A percentile compares a stretch with the other conserved stretches of the same genome.
phyloP scores from a whole-genome alignment of 1,140 invertebrate genomes.

The Drosophila neocordata region DNA sequence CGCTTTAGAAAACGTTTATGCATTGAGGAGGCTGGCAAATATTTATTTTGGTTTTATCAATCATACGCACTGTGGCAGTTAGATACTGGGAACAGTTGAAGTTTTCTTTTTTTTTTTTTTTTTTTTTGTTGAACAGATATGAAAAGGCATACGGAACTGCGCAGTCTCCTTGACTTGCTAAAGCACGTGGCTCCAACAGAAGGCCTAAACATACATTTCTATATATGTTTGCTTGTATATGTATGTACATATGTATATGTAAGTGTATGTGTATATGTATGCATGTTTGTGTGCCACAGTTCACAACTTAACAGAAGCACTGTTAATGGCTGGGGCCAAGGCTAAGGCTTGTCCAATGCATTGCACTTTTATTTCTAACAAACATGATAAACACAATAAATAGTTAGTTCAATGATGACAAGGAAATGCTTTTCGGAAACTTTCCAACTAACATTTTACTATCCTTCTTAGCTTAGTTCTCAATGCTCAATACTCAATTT shows the following conservation, averaged over 20 bases:
- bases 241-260: background rate
- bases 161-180: constrained; percentile 61
- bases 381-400: constrained; percentile 18
- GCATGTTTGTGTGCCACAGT: background rate
- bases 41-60: constrained; percentile 81
- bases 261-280: background rate
- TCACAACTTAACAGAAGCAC: constrained; percentile 19
- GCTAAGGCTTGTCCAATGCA: constrained; percentile 66
- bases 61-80: constrained; percentile 68
- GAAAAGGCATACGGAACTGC: constrained; percentile 26
- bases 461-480: constrained; percentile 15
- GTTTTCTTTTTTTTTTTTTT: background rate
- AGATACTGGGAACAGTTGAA: constrained; percentile 64
- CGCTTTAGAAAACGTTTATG: constrained; percentile 45
- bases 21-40: constrained; percentile 70
- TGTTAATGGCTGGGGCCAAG: constrained; percentile 38
- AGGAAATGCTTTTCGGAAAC: constrained; percentile 75
- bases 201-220: background rate
- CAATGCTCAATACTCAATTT: constrained; percentile 20
- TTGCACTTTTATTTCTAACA: no score
- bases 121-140: background rate
- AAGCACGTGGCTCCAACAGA: constrained; percentile 52
- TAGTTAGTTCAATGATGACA: constrained; percentile 59
- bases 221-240: background rate
- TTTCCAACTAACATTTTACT: constrained; percentile 52